These are phyloP conservation scores for Pristis pectinata DNA, from an alignment of 2,797 vertebrate genomes.

Conservation along the genomic window DNA sequence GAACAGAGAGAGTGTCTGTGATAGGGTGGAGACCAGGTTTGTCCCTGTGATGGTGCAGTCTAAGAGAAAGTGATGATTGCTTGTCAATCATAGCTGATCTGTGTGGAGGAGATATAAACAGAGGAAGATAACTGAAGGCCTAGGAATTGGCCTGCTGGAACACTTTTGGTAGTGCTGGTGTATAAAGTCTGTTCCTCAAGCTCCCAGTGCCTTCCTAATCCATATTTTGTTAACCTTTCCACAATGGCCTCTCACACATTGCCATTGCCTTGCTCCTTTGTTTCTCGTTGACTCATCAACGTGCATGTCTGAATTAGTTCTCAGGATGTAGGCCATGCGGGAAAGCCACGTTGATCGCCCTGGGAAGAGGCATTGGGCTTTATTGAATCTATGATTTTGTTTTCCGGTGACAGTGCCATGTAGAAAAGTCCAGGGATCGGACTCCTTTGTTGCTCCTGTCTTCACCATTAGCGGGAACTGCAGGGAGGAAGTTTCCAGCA, in stretches of 20 bases:
- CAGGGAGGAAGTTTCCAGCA: background rate
- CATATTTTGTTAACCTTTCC: background rate
- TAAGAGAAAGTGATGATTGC: too few species aligned
- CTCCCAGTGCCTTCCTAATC: background rate
- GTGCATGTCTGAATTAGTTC: background rate
- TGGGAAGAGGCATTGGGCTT: background rate
- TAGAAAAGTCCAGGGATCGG: background rate
- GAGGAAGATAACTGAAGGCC: too few species aligned
- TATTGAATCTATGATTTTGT: background rate
- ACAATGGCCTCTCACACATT: background rate
- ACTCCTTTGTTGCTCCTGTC: background rate
- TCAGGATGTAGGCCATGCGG: background rate
- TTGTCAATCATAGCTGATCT: too few species aligned
- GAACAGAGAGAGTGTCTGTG: too few species aligned
- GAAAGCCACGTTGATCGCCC: too few species aligned
- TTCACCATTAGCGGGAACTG: background rate
- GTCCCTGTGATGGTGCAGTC: too few species aligned
- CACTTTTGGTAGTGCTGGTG: too few species aligned
- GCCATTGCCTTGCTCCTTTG: background rate
- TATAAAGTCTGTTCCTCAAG: too few species aligned
- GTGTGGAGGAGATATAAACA: too few species aligned
- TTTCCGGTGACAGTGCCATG: background rate
- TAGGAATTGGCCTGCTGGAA: too few species aligned
- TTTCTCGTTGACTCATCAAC: too few species aligned
- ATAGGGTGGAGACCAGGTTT: too few species aligned